Percentiles rank a stretch among this genome's conserved stretches.
phyloP scores from a whole-genome alignment of 2,797 vertebrate species.

The Pseudocheirus occidentalis region DNA sequence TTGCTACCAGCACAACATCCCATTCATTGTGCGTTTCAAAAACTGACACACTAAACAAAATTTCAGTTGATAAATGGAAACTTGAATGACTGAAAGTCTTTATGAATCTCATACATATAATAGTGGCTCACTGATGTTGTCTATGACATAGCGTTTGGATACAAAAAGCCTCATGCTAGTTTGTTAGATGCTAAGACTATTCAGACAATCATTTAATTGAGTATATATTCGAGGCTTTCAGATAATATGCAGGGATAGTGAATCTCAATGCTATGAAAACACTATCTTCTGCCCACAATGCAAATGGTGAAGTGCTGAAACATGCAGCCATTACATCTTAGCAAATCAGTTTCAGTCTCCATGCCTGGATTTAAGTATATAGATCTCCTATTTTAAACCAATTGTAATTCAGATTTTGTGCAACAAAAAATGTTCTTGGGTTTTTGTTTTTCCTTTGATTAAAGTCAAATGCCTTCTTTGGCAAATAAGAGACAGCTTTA shows the following conservation, averaged over 20 bases:
- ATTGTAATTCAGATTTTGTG: conserved; percentile 79
- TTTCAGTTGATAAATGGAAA: conserved; percentile 86
- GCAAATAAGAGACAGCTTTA: conserved; percentile 71
- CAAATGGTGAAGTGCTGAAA: conserved; percentile 76
- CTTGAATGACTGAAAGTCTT: conserved; percentile 86
- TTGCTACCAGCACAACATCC: conserved; percentile 90
- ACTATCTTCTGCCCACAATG: conserved; percentile 69
- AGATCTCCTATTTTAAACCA: conserved; percentile 76
- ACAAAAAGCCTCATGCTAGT: conserved; percentile 87
- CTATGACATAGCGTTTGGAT: conserved; percentile 85
- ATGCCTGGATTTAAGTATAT: conserved; percentile 78
- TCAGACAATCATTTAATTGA: conserved; percentile 82
- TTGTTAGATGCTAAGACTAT: conserved; percentile 84
- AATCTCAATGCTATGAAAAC: conserved; percentile 70
- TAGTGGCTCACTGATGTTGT: conserved; percentile 86
- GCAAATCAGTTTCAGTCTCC: conserved; percentile 64
- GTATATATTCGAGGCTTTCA: conserved; percentile 79
- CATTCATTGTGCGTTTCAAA: conserved; percentile 88
- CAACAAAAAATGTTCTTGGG: conserved; percentile 62
- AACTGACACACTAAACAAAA: conserved; percentile 88
- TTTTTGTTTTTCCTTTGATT: conserved; percentile 59
- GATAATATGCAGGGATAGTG: conserved; percentile 79
- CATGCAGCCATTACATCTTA: conserved; percentile 78
- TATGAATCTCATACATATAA: conserved; percentile 83
- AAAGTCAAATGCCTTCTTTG: conserved; percentile 78